phyloP scores from a whole-genome alignment of 1,140 invertebrate genomes.

The Coenobita brevimanus region DNA sequence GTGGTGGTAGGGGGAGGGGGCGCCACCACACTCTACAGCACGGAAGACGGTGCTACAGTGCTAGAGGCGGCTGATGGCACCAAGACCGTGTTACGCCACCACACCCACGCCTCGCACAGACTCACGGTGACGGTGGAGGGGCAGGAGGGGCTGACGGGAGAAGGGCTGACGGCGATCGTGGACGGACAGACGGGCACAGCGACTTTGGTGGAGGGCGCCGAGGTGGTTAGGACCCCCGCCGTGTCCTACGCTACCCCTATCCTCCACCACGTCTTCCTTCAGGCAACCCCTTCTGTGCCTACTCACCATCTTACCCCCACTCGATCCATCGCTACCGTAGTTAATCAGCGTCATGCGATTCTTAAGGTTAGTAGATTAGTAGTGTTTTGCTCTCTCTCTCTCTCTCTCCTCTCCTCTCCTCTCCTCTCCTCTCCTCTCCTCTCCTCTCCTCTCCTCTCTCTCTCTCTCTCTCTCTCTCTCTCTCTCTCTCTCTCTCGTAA shows the following conservation, averaged over 20 bases:
- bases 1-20: slow-evolving; percentile 51
- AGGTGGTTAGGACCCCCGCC: slow-evolving; percentile 62
- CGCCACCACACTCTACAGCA: slow-evolving; percentile 53
- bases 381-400: no score
- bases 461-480: background rate
- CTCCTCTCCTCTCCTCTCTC: background rate
- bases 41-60: slow-evolving; percentile 48
- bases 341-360: background rate
- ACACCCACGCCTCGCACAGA: slow-evolving; percentile 28
- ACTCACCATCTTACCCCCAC: background rate
- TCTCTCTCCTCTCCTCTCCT: background rate
- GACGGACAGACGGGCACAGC: slow-evolving; percentile 58
- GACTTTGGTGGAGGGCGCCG: slow-evolving; percentile 63
- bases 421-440: background rate
- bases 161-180: slow-evolving; percentile 60
- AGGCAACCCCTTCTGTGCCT: slow-evolving; percentile 30
- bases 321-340: no score
- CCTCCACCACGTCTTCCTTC: slow-evolving; percentile 65
- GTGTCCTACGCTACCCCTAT: slow-evolving; percentile 69
- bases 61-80: slow-evolving; percentile 55
- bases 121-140: slow-evolving; percentile 47
- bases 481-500: background rate
- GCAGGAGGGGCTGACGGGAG: slow-evolving; percentile 1
- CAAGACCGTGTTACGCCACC: slow-evolving; percentile 47
- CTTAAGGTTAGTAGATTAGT: no score